phyloP scores from a whole-genome alignment of 2,113 vertebrate species.

The Eonycteris spelaea region DNA sequence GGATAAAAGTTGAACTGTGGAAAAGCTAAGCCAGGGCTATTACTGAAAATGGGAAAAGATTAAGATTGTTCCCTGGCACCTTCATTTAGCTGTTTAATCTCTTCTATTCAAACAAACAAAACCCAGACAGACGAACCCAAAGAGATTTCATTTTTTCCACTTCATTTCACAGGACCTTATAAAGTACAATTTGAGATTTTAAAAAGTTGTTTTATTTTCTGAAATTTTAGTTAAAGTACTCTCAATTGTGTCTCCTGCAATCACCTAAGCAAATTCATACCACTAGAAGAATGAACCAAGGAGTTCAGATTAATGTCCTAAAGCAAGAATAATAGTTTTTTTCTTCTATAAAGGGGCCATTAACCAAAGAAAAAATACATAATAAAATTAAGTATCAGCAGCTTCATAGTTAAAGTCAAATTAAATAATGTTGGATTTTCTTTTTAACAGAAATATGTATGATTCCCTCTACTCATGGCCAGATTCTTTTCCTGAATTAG shows the following conservation, averaged over 20 bases:
- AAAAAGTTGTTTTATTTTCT: conserved; percentile 4
- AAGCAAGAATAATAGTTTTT: background rate
- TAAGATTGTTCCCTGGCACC: background rate
- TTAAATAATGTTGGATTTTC: background rate
- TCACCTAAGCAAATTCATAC: background rate
- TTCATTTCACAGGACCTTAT: background rate
- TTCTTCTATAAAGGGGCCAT: background rate
- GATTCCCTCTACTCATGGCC: background rate
- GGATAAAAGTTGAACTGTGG: background rate
- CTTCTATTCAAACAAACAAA: background rate
- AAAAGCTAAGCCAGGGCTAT: background rate
- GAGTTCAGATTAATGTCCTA: background rate
- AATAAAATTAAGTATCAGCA: background rate
- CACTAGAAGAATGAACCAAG: background rate
- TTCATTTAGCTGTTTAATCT: background rate
- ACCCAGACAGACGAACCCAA: background rate
- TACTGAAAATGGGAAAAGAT: background rate
- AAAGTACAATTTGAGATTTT: background rate
- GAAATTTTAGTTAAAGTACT: background rate
- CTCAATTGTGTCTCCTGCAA: background rate
- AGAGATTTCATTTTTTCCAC: background rate
- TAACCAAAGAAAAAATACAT: background rate
- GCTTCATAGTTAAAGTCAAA: background rate
- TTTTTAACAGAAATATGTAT: background rate
- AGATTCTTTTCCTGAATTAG: background rate